Percentiles rank a stretch among this genome's conserved stretches.
These are phyloP conservation scores for Agriopis marginaria DNA, from an alignment of 2,888 invertebrate species.

Conservation along the genomic window DNA sequence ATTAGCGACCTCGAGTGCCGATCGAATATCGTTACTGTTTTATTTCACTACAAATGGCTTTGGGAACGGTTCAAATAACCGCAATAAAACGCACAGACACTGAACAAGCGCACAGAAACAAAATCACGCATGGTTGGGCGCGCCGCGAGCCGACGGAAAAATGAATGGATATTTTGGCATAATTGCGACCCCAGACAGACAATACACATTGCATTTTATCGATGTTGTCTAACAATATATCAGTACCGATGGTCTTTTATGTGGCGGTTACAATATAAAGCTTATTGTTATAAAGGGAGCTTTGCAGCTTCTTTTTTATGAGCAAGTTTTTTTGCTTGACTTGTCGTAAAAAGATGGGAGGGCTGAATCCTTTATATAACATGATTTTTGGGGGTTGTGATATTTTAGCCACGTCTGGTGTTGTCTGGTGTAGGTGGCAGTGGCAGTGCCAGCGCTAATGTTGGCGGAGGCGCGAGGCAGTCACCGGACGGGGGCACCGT, in stretches of 20 bases:
- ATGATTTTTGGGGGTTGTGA: conserved; percentile 16
- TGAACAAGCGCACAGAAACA: conserved; percentile 82
- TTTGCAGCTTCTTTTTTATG: conserved; percentile 7
- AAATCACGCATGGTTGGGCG: conserved; percentile 79
- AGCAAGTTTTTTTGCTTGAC: conserved; percentile 2
- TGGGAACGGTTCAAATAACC: conserved; percentile 75
- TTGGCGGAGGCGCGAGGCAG: conserved; percentile 58
- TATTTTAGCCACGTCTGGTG: conserved; percentile 40
- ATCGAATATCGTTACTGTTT: conserved; percentile 69
- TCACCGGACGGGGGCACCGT: conserved; percentile 57
- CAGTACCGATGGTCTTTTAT: conserved; percentile 30
- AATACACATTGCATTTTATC: conserved; percentile 52
- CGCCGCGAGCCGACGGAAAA: conserved; percentile 72
- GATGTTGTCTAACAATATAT: conserved; percentile 37
- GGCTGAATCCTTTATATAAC: conserved; percentile 1
- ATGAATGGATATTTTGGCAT: conserved; percentile 80
- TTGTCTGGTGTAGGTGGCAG: conserved; percentile 42
- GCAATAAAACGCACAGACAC: conserved; percentile 72
- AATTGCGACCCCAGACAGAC: conserved; percentile 69
- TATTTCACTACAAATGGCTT: conserved; percentile 73
- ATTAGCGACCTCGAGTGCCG: conserved; percentile 46
- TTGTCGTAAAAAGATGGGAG: not conserved
- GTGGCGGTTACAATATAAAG: conserved; percentile 28
- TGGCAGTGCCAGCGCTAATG: conserved; percentile 51
- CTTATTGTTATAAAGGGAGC: conserved; percentile 26